A percentile compares a stretch with the other conserved stretches of the same genome.
Evolutionary conservation across 2,113 vertebrate genomes (phyloP).

Genomic region (Mormyrus iriodes): DNA sequence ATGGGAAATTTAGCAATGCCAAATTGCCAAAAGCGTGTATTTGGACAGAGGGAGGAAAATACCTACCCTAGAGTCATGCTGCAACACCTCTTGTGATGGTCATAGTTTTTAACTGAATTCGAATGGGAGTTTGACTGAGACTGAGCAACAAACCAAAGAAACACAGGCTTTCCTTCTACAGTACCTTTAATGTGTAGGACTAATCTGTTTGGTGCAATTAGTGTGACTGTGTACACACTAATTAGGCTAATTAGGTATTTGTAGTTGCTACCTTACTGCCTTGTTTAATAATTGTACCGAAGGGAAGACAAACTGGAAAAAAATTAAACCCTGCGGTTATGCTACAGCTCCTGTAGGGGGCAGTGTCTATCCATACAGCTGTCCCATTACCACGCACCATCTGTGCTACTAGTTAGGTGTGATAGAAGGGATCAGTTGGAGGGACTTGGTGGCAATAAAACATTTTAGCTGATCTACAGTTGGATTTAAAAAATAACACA

Average conservation of each 20-base stretch:
- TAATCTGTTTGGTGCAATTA: neutral
- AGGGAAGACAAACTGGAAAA: neutral
- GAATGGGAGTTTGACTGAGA: neutral
- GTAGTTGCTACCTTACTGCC: neutral
- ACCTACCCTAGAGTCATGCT: neutral
- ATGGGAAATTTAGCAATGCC: no score
- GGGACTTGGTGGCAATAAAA: neutral
- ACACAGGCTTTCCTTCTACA: neutral
- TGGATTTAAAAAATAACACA: neutral
- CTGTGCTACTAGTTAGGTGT: neutral
- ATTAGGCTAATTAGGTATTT: neutral
- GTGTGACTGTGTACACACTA: neutral
- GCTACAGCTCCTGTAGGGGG: neutral
- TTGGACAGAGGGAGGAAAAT: no score
- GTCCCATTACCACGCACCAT: neutral
- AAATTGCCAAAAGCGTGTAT: no score
- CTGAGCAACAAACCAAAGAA: neutral
- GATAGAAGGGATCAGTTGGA: neutral
- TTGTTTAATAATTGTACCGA: neutral
- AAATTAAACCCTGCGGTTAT: neutral
- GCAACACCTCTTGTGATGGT: neutral
- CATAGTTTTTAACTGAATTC: neutral
- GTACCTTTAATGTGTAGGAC: neutral
- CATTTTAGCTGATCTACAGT: neutral
- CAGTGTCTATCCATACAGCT: neutral